Conservation (phyloP, 2,888 invertebrate species). For the Oligia fasciuncula region DNA sequence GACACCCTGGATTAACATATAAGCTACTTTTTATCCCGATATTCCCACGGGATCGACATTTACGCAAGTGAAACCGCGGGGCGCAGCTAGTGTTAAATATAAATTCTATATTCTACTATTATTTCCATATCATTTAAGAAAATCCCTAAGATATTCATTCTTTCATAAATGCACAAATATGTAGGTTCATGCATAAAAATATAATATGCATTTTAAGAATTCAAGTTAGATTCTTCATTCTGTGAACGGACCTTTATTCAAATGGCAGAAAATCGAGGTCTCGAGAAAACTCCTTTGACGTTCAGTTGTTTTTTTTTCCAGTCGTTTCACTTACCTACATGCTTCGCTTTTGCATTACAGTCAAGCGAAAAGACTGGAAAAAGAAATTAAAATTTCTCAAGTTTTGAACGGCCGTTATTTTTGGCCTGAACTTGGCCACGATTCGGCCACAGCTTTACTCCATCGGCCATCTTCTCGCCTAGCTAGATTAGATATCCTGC, state of each 20-base stretch:
- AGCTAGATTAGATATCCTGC: no score
- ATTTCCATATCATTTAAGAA: conserved; percentile 27
- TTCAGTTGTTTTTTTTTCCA: background rate
- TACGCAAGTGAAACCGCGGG: no score
- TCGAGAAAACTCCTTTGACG: background rate
- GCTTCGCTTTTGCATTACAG: background rate
- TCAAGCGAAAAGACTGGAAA: background rate
- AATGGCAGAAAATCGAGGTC: background rate
- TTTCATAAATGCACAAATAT: conserved; percentile 42
- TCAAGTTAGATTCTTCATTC: background rate
- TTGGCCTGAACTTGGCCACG: no score
- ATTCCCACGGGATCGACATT: no score
- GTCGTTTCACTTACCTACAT: background rate
- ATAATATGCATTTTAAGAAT: conserved; percentile 48
- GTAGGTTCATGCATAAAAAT: conserved; percentile 46
- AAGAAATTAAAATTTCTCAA: no score
- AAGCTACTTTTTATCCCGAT: no score
- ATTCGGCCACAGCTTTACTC: no score
- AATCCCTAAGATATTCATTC: conserved; percentile 30
- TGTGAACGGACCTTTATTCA: conserved; percentile 1
- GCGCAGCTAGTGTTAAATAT: background rate
- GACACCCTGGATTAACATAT: no score
- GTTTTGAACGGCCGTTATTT: no score
- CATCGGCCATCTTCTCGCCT: no score
- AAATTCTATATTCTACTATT: background rate